These are phyloP conservation scores for Monochamus alternatus DNA, from an alignment of 2,888 invertebrate species.

Conservation along the genomic window DNA sequence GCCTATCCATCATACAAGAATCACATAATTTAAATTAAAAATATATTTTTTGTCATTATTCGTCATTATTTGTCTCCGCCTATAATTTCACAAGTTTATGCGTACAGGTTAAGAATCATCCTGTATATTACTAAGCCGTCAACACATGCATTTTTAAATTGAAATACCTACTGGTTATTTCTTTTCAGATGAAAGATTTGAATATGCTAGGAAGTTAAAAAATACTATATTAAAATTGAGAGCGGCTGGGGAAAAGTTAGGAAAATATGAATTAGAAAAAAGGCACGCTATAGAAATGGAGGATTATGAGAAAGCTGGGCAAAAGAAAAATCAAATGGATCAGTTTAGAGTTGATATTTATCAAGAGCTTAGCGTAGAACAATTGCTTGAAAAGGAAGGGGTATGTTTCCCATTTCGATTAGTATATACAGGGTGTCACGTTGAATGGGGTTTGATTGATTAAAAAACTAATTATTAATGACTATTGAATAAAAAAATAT, in stretches of 20 bases:
- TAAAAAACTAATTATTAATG: too few species aligned
- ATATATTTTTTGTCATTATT: too few species aligned
- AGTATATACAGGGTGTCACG: conserved; percentile 11
- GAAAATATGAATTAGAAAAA: conserved; percentile 93
- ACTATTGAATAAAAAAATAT: too few species aligned
- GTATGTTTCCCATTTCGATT: conserved; percentile 69
- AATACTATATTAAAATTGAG: conserved; percentile 87
- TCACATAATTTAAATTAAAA: too few species aligned
- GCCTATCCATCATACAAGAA: too few species aligned
- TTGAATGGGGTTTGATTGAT: neutral
- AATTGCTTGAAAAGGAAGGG: conserved; percentile 86
- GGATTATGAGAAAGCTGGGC: conserved; percentile 92
- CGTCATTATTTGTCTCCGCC: too few species aligned
- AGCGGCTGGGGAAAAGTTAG: conserved; percentile 90
- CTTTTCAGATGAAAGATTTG: conserved; percentile 88
- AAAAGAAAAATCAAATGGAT: conserved; percentile 92
- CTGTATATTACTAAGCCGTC: too few species aligned
- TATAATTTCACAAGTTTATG: too few species aligned
- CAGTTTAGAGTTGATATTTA: conserved; percentile 86
- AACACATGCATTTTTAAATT: too few species aligned
- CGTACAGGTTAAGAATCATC: too few species aligned
- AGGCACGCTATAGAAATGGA: conserved; percentile 93
- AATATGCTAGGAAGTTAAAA: conserved; percentile 93
- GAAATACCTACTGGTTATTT: neutral
- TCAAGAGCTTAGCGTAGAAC: conserved; percentile 81